Evolutionary conservation across 64 coral and sea anemone species (phyloP), one percentile per base, ranked within the genome.

Genomic region (Stichodactyla mertensii): DNA sequence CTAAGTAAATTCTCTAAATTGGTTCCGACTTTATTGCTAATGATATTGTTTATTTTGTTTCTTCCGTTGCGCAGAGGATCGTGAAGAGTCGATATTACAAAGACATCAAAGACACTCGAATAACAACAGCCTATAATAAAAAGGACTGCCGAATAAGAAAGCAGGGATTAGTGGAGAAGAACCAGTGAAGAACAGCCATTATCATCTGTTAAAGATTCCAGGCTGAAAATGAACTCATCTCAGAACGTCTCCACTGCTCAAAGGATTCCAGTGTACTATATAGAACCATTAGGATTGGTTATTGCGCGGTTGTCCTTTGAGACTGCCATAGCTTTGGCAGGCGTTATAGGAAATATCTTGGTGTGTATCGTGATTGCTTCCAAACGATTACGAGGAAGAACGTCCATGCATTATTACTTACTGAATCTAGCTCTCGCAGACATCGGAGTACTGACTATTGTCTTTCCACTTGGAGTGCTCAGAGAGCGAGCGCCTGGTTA

Each of bases 381-480:
- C 4, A 85, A 85, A 55, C 51, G 54, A 60, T 20, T 88, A 52
- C 52, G 71, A 56, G 55, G 22, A 14, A 12, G 23, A 58, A 26
- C 86, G 16, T 74, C 86, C 12, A 87, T 87, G 71, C 55, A 87
- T 78, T 45, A 52, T 51, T 87, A 87, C 53, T 27, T 87, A 12
- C n/a, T 87, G 5, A 93, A 93, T 28, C 64, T 93, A 7, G 92
- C 87, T 1, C 24, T 93, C 1, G 92, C 92, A 16, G 92, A 93
- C 51, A 78, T 93, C 4, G 84, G 83, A 5, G 55, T 83, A 7
- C 31, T 93, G 20, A 16, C 71, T 4, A 70, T 93, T 10, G 66
- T 86, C 10, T 89, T 93, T 83, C 92, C 92, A 26, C 24, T 93
- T n/a, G 92, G 79, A 24, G 92, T 93, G 15, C 61, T 93, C 13